A percentile compares a stretch with the other conserved stretches of the same genome.
These are phyloP conservation scores for Ctenoplectra terminalis DNA, from an alignment of 1,140 invertebrate species.

Conservation along the genomic window DNA sequence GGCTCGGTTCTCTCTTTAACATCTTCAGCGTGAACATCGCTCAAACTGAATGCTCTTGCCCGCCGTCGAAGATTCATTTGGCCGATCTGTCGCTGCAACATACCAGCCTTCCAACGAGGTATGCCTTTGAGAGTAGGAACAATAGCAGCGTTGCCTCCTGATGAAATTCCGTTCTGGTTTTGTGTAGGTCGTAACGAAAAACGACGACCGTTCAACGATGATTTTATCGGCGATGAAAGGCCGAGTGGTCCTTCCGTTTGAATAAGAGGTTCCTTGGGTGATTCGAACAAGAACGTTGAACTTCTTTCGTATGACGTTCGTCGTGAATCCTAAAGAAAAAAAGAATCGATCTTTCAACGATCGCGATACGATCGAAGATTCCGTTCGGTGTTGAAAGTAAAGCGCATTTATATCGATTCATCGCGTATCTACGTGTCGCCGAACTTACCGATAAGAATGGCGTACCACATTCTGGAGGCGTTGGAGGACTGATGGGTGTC, in stretches of 20 bases:
- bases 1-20: constrained; percentile 22
- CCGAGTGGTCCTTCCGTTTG: constrained; percentile 73
- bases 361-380: too few species aligned
- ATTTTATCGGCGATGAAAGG: constrained; percentile 70
- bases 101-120: constrained; percentile 78
- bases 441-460: constrained; percentile 68
- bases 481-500: constrained; percentile 67
- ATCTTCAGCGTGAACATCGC: constrained; percentile 76
- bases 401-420: neutral
- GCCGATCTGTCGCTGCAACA: constrained; percentile 78
- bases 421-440: neutral
- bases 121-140: constrained; percentile 59
- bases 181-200: constrained; percentile 74
- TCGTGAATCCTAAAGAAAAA: constrained; percentile 44
- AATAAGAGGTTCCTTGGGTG: constrained; percentile 75
- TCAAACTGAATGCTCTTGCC: constrained; percentile 77
- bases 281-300: constrained; percentile 70
- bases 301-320: constrained; percentile 57
- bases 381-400: neutral
- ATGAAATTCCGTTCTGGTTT: constrained; percentile 20
- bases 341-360: neutral
- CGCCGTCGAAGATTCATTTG: constrained; percentile 75
- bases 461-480: constrained; percentile 64
- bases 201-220: constrained; percentile 47
- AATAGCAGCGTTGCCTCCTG: neutral